phyloP scores from a whole-genome alignment of 2,888 invertebrate species.

The Operophtera brumata region DNA sequence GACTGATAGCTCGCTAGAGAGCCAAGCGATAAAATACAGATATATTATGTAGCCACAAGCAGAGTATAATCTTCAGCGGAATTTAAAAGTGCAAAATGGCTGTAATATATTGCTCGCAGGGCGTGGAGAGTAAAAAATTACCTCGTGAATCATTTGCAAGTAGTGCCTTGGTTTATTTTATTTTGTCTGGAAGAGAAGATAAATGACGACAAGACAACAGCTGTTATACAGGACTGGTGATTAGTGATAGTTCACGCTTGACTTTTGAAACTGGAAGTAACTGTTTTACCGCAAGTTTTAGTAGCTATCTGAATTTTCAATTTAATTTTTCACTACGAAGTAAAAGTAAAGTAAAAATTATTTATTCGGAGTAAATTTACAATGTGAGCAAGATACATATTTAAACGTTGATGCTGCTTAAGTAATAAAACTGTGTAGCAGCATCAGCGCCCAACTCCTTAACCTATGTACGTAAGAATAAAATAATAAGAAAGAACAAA shows the following conservation, averaged over 20 bases:
- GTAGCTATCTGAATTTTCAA: too few species aligned
- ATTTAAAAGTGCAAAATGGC: constrained; percentile 40
- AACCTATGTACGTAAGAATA: too few species aligned
- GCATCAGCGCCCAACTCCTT: too few species aligned
- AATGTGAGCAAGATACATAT: too few species aligned
- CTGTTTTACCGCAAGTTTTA: neutral
- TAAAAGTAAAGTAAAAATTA: too few species aligned
- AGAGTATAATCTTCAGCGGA: constrained; percentile 25
- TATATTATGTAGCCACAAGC: constrained; percentile 2
- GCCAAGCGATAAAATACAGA: neutral
- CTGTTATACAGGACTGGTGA: constrained; percentile 24
- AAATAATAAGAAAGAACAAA: too few species aligned
- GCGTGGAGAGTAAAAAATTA: constrained; percentile 42
- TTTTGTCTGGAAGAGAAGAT: constrained; percentile 31
- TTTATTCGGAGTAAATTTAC: too few species aligned
- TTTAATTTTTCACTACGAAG: too few species aligned
- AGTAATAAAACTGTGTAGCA: too few species aligned
- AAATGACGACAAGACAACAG: constrained; percentile 35
- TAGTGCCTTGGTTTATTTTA: constrained; percentile 30
- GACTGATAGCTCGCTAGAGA: neutral
- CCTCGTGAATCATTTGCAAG: constrained; percentile 41
- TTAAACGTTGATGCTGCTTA: too few species aligned
- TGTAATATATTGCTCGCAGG: constrained; percentile 44
- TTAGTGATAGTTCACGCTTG: constrained; percentile 12
- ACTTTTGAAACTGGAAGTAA: neutral